A percentile compares a stretch with the other conserved stretches of the same genome.
phyloP scores from a whole-genome alignment of 2,797 vertebrate species.

The Craterocephalus amniculus region DNA sequence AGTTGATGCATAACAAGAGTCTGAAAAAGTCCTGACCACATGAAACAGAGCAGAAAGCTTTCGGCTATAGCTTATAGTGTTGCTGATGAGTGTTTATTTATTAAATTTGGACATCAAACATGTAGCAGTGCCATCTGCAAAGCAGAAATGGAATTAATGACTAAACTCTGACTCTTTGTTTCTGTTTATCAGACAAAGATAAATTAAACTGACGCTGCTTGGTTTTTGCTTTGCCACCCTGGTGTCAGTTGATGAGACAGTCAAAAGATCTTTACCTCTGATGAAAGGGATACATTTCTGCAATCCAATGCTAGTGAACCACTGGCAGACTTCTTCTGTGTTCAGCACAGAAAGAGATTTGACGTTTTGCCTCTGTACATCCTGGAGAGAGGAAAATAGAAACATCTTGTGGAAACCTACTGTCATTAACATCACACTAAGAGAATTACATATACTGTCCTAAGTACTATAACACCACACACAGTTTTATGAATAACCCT shows the following conservation, averaged over 20 bases:
- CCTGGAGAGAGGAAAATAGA: constrained; percentile 58
- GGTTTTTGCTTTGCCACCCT: constrained; percentile 26
- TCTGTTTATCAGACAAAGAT: constrained; percentile 29
- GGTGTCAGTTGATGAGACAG: constrained; percentile 31
- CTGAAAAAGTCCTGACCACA: background rate
- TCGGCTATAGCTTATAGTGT: background rate
- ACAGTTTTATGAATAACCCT: background rate
- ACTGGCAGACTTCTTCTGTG: constrained; percentile 83
- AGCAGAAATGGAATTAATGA: background rate
- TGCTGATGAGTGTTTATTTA: background rate
- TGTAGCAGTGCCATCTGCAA: background rate
- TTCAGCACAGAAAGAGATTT: constrained; percentile 81
- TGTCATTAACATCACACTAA: background rate
- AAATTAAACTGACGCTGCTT: constrained; percentile 22
- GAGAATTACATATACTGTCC: background rate
- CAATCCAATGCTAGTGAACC: constrained; percentile 80
- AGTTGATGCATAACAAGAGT: background rate
- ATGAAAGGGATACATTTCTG: constrained; percentile 82
- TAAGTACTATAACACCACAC: background rate
- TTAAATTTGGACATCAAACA: background rate
- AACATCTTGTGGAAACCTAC: background rate
- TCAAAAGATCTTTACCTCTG: constrained; percentile 71
- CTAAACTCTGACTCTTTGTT: background rate
- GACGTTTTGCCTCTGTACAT: constrained; percentile 58
- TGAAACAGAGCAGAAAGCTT: background rate